Conservation (phyloP, 2,888 invertebrate genomes). For the Athalia circularis region DNA sequence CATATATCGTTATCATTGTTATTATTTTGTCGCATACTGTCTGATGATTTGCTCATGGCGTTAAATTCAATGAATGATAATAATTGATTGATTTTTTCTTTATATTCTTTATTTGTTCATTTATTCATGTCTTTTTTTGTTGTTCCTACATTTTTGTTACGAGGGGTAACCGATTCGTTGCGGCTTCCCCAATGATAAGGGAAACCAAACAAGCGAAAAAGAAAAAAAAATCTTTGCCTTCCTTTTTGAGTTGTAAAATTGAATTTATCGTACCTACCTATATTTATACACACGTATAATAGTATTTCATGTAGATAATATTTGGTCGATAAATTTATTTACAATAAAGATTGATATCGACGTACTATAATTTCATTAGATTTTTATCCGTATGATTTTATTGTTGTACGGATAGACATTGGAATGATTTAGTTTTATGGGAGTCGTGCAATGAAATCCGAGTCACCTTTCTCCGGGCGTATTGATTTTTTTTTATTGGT, state of each 20-base stretch:
- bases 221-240: too few relatives aligned
- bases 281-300: too few relatives aligned
- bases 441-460: too few relatives aligned
- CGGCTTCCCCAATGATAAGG: constrained; percentile 8
- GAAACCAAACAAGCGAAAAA: too few relatives aligned
- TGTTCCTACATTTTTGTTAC: not conserved
- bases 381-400: constrained; percentile 1
- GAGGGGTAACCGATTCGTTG: not conserved
- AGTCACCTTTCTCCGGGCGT: too few relatives aligned
- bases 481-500: too few relatives aligned
- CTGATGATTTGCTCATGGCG: constrained; percentile 39
- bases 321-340: constrained; percentile 1
- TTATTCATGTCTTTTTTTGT: too few relatives aligned
- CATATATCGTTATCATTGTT: not conserved
- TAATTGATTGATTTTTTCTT: not conserved
- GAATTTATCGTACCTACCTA: too few relatives aligned
- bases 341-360: not conserved
- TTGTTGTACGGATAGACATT: not conserved
- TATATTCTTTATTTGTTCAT: not conserved
- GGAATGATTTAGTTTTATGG: not conserved
- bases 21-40: constrained; percentile 22
- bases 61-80: constrained; percentile 36
- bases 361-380: not conserved
- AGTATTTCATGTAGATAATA: too few relatives aligned
- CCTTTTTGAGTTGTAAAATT: too few relatives aligned